Conservation (phyloP, 2,113 vertebrate species). For the Hyla sarda region DNA sequence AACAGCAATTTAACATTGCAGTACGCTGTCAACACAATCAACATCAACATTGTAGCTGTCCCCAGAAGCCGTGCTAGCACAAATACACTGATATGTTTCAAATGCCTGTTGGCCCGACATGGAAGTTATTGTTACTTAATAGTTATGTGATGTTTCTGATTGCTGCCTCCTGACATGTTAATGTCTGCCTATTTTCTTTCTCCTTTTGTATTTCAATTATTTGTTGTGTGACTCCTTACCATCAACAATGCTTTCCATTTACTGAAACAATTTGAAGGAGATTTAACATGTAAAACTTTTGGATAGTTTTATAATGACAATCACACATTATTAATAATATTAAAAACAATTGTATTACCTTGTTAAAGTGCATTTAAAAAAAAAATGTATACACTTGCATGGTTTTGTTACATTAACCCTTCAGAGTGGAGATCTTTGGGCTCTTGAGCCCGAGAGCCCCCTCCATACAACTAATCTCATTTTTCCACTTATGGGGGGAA, state of each 20-base stretch:
- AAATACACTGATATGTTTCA: constrained; percentile 54
- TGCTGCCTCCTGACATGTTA: constrained; percentile 56
- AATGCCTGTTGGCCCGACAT: constrained; percentile 28
- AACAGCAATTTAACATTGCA: constrained; percentile 54
- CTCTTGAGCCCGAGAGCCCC: too few relatives aligned
- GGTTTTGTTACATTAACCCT: too few relatives aligned
- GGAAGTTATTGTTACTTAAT: constrained; percentile 54
- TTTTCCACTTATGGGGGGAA: too few relatives aligned
- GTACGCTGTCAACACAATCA: constrained; percentile 52
- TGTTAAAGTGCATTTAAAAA: too few relatives aligned
- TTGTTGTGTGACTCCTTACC: constrained; percentile 34
- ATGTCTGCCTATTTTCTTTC: constrained; percentile 50
- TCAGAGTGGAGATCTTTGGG: too few relatives aligned
- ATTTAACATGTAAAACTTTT: constrained; percentile 18
- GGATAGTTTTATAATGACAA: background rate
- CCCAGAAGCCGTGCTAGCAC: constrained; percentile 46
- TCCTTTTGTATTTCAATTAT: constrained; percentile 53
- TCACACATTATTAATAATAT: too few relatives aligned
- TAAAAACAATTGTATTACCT: too few relatives aligned
- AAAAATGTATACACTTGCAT: too few relatives aligned
- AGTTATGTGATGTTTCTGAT: constrained; percentile 52
- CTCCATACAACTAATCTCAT: too few relatives aligned
- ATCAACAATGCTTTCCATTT: constrained; percentile 18
- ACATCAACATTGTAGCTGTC: constrained; percentile 43
- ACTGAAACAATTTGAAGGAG: background rate